phyloP scores from a whole-genome alignment of 2,888 invertebrate genomes.

The Pantelozetes paolii region DNA sequence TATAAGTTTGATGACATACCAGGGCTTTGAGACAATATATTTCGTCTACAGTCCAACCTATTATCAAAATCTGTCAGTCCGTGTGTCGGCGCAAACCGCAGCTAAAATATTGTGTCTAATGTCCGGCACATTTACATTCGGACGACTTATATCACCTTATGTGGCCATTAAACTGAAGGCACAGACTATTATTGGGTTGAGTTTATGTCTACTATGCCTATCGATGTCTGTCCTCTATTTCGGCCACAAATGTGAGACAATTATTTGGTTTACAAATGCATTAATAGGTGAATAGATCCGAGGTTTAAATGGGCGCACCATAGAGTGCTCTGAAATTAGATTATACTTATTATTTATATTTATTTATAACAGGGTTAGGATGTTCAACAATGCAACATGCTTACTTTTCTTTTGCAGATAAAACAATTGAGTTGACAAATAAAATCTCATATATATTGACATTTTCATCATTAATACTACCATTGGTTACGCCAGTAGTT shows the following conservation, averaged over 20 bases:
- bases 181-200: background rate
- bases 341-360: too few relatives aligned
- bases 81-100: constrained; percentile 2
- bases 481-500: background rate
- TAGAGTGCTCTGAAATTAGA: too few relatives aligned
- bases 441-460: background rate
- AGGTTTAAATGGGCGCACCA: too few relatives aligned
- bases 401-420: too few relatives aligned
- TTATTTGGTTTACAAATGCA: background rate
- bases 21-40: background rate
- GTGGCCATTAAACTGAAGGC: background rate
- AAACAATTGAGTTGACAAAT: background rate
- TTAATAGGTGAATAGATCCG: background rate
- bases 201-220: constrained; percentile 11
- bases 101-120: background rate
- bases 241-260: background rate
- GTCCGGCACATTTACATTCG: constrained; percentile 10
- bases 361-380: too few relatives aligned
- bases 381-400: too few relatives aligned
- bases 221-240: constrained; percentile 9
- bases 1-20: background rate
- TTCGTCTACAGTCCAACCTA: background rate
- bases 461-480: background rate
- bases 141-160: background rate
- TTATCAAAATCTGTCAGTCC: background rate